Evolutionary conservation across 2,888 invertebrate species (phyloP).

Genomic region (Drosophila tripunctata): DNA sequence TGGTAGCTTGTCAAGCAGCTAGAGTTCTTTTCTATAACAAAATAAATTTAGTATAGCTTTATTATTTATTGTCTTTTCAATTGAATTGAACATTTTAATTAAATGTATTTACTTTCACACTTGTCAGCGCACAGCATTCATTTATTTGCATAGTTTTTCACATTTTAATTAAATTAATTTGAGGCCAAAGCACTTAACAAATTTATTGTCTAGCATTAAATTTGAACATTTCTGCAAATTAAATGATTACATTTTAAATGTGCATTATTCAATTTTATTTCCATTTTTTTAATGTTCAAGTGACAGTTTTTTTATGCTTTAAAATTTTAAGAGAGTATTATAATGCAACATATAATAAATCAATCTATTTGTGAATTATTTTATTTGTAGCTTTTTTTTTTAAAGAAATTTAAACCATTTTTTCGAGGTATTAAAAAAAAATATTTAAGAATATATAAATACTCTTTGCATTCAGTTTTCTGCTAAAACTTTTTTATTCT

Average conservation of each 20-base stretch:
- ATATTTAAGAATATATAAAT: background rate
- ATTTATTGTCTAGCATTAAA: slow-evolving; percentile 23
- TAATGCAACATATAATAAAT: background rate
- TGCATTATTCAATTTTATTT: slow-evolving; percentile 19
- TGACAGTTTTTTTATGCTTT: background rate
- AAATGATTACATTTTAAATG: slow-evolving; percentile 29
- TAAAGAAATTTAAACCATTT: background rate
- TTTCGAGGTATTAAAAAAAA: background rate
- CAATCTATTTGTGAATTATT: too few relatives aligned
- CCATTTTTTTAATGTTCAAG: slow-evolving; percentile 11
- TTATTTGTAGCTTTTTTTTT: background rate
- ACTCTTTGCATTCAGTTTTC: background rate
- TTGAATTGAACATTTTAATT: slow-evolving; percentile 18
- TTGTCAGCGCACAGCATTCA: background rate
- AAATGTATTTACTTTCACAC: slow-evolving; percentile 29
- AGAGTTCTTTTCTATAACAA: too few relatives aligned
- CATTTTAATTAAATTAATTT: slow-evolving; percentile 46
- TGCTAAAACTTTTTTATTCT: background rate
- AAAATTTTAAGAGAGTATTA: too few relatives aligned
- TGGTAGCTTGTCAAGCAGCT: too few relatives aligned
- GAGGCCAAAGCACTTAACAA: slow-evolving; percentile 19
- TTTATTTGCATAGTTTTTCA: slow-evolving; percentile 27
- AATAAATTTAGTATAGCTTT: background rate
- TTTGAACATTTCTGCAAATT: slow-evolving; percentile 11
- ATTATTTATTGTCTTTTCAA: too few relatives aligned